Evolutionary conservation across 92 coral and sea anemone species (phyloP).

Genomic region (Muricea muricata): DNA sequence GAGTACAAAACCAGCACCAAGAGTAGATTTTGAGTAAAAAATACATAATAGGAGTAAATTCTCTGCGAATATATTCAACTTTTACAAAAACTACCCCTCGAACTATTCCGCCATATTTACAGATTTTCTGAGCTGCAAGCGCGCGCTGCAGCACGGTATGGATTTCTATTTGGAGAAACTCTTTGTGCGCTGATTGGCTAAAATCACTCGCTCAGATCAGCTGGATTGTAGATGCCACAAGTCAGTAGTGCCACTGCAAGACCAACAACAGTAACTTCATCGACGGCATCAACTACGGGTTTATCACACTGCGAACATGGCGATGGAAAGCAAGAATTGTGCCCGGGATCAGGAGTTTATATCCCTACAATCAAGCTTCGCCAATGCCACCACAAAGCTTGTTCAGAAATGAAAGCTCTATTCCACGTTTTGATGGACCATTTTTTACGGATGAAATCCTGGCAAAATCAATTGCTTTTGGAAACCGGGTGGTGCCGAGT

Average conservation of each 20-base stretch:
- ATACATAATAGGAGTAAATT: no score
- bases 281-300: not conserved
- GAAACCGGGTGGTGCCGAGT: constrained; percentile 12
- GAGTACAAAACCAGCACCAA: no score
- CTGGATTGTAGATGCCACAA: not conserved
- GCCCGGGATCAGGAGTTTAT: constrained; percentile 41
- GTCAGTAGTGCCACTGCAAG: not conserved
- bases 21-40: no score
- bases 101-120: no score
- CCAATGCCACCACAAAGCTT: constrained; percentile 18
- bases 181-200: no score
- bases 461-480: constrained; percentile 52
- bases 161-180: no score
- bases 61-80: no score
- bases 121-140: no score
- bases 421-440: constrained; percentile 20
- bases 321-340: constrained; percentile 41
- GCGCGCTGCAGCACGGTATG: no score
- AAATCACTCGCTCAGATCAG: no score
- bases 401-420: constrained; percentile 25
- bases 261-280: not conserved
- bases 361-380: constrained; percentile 32
- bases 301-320: constrained; percentile 14
- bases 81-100: no score
- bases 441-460: constrained; percentile 31